Evolutionary conservation across 2,888 invertebrate species (phyloP).

Genomic region (Galerucella nymphaeae): DNA sequence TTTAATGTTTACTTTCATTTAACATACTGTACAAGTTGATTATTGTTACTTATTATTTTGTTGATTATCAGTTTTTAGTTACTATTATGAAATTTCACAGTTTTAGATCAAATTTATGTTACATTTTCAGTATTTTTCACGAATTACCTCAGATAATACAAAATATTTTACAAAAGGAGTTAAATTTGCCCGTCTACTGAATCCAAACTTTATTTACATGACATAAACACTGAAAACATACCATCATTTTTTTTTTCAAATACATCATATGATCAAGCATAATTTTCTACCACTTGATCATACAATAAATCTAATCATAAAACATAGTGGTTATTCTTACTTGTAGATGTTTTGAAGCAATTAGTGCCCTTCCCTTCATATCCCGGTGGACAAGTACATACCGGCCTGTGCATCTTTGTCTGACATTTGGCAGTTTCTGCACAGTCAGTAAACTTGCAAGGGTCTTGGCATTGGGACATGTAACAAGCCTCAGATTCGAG

Average conservation of each 20-base stretch:
- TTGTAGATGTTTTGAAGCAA: slow-evolving; percentile 80
- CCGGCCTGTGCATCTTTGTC: slow-evolving; percentile 84
- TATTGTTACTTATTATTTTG: slow-evolving; percentile 5
- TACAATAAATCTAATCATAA: neutral
- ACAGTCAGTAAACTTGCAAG: slow-evolving; percentile 84
- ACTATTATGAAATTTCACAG: neutral
- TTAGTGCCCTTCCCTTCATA: slow-evolving; percentile 84
- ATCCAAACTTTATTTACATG: neutral
- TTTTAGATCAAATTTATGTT: neutral
- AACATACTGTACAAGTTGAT: neutral
- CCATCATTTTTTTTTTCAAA: neutral
- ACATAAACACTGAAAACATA: neutral
- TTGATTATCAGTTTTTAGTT: neutral
- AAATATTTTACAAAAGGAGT: neutral
- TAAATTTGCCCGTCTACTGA: too few species aligned
- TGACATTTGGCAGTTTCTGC: slow-evolving; percentile 81
- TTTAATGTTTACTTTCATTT: neutral
- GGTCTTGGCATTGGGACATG: slow-evolving; percentile 84
- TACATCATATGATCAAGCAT: too few species aligned
- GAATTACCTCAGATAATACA: neutral
- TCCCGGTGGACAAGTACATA: slow-evolving; percentile 83
- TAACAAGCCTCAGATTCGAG: slow-evolving; percentile 85
- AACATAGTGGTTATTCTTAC: slow-evolving; percentile 69
- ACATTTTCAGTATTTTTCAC: neutral
- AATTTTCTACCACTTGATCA: too few species aligned